Evolutionary conservation across 2,888 invertebrate genomes (phyloP), one percentile per base, ranked within the genome.

Genomic region (Periphyllus acericola): DNA sequence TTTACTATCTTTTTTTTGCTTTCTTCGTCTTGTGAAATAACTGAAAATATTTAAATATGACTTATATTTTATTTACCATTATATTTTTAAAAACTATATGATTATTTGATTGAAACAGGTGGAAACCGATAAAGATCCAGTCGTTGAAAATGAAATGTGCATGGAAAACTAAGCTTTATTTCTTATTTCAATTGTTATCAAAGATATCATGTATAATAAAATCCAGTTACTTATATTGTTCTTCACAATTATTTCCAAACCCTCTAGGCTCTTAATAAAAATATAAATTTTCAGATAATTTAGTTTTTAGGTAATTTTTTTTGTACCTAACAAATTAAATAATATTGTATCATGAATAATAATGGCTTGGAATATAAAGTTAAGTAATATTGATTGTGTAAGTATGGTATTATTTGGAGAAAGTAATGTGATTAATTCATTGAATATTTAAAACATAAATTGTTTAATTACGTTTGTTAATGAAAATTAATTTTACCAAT

Each of bases 81-180:
- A 14, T 34, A 14, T 79, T 17, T 11, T 14, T 6, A 79, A 60
- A 29, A 78, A 32, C n/a, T 5, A 55, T 21, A 17, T 55, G 29
- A 78, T 78, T 55, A 32, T 55, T 52, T 80, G 36, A 32, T 80
- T 80, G 66, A 11, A 81, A 60, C n/a, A 83, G 83, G 60, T 83
- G n/a, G 83, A 83, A 83, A 36, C 32, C 17, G 52, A 75, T 29
- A 74, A 60, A 74, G 83, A 75, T 60, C 34, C 55, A 29, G 29
- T 71, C 11, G 14, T 60, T 75, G 75, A 83, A 29, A 52, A 83
- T n/a, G 75, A 60, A 21, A 75, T 75, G 40, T 83, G 36, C 36
- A 60, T 83, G 40, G 83, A 83, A 66, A 83, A 80, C 9, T 80
- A 66, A 66, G 25, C 25, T 60, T 60, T 60, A 4, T 25, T 76